Base-by-base conservation (phyloP, 2,888 invertebrate species). In the Lasius fuliginosus region DNA sequence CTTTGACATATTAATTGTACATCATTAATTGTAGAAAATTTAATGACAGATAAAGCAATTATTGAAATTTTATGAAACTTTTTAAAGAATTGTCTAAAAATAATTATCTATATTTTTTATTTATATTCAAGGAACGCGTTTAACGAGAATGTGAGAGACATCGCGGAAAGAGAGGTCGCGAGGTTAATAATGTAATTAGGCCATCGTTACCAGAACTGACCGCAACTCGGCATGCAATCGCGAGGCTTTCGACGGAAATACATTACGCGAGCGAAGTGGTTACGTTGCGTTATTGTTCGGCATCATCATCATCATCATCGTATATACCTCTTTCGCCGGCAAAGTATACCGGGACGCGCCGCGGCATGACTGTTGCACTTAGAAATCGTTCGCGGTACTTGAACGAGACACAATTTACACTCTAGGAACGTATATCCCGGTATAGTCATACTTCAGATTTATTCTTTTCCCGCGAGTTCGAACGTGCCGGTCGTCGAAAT, bases 221-320 rank as follows among this genome's bases (percentile, higher is more conserved):
- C 71, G 42, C 15, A 68, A 58, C 42, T 58, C 23, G 56, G 69
- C 23, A 18, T 71, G 79, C 71, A 71, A 71, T 69, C 42, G 40
- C 23, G 56, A 30, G 6, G 46, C 23, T 71, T 58, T 79, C 42
- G 69, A 33, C 33, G 42, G 18, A 79, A 79, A 60, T 69, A 58
- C 18, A 79, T 79, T 79, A 79, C 33, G 58, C 58, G 30, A 42
- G 69, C n/a, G n/a, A 56, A 56, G 23, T 23, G 73, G 58, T 60
- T 58, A n/a, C 77, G n/a, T 69, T 68, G 30, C 77, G 56, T 79
- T 81, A 81, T 81, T 81, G 73, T 81, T 81, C 79, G n/a, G 18
- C 79, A 73, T 53, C 36, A 77, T 56, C 68, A 77, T 68, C 77
- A 30, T 67, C 76, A 67, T 56, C 23, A 42, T 60, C 33, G 6